Evolutionary conservation across 2,113 vertebrate species (phyloP), one percentile per base, ranked within the genome.

Genomic region (Odontesthes bonariensis): DNA sequence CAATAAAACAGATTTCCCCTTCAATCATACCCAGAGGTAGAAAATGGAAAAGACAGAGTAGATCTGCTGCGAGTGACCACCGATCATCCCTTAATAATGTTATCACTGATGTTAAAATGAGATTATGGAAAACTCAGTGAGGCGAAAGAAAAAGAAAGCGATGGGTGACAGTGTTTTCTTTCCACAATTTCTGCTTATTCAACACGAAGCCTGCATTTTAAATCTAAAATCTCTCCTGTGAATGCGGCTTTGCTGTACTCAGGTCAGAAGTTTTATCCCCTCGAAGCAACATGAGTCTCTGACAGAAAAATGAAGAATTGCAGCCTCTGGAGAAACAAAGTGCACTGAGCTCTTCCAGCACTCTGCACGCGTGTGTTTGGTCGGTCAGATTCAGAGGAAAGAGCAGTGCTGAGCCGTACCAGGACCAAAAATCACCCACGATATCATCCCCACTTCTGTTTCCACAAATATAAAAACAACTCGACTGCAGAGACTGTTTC

Each of bases 381-480:
- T 1, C 27, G 35, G 33, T 66, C 23, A 44, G 42, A 16, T 3
- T 44, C 12, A 44, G 42, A 14, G 42, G 13, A 44, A 44, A 14
- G 42, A 44, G 79, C 66, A 72, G 89, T 82, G 56, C 82, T 89
- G 85, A 87, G 72, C 80, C 40, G 90, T 93, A 93, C 90, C 90
- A 92, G 88, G 90, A 82, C 73, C 87, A 44, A 80, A 35, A 67
- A 80, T 27, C 85, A 87, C 79, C 73, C 64, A 82, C 31, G 73
- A 64, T 67, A 81, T 86, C 70, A 51, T 79, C 78, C 79, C 64
- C 40, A 23, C n/a, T 32, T 73, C 61, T 33, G 61, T 23, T 67
- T 74, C 42, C 57, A 57, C 49, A 73, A 38, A 70, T 67, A 49
- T 44, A 59, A 35, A 73, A 83, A 55, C 81, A 77, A 38, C 81